A percentile compares a stretch with the other conserved stretches of the same genome.
Evolutionary conservation across 1,140 invertebrate genomes (phyloP).

Genomic region (Diploscapter pachys): DNA sequence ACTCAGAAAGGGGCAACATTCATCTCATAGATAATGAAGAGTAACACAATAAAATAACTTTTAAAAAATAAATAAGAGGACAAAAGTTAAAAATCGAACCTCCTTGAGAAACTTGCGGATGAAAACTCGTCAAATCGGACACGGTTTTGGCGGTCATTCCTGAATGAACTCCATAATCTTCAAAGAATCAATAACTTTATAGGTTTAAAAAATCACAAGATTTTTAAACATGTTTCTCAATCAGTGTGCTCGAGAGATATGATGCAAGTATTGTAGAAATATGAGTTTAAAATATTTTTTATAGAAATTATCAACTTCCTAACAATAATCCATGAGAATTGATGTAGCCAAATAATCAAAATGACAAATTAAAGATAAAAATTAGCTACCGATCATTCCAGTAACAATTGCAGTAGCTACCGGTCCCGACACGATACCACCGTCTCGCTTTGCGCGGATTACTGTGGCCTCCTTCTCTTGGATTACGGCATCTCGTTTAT

Average conservation of each 20-base stretch:
- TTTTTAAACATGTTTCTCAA: no score
- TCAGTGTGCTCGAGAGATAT: no score
- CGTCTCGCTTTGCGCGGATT: slow-evolving; percentile 27
- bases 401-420: slow-evolving; percentile 46
- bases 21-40: no score
- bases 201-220: neutral
- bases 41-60: no score
- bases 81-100: slow-evolving; percentile 8
- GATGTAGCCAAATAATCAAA: neutral
- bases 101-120: slow-evolving; percentile 37
- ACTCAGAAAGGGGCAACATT: no score
- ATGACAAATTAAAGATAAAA: neutral
- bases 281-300: neutral
- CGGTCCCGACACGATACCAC: slow-evolving; percentile 43
- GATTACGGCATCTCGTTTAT: slow-evolving; percentile 4
- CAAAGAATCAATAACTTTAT: neutral
- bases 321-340: neutral
- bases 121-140: slow-evolving; percentile 43
- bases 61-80: no score
- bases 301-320: neutral
- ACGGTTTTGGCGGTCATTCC: slow-evolving; percentile 50
- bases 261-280: no score
- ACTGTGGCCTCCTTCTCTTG: neutral
- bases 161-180: slow-evolving; percentile 13
- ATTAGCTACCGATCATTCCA: slow-evolving; percentile 46